Base-by-base conservation (phyloP, 2,113 vertebrate species). In the Lipophrys pholis region DNA sequence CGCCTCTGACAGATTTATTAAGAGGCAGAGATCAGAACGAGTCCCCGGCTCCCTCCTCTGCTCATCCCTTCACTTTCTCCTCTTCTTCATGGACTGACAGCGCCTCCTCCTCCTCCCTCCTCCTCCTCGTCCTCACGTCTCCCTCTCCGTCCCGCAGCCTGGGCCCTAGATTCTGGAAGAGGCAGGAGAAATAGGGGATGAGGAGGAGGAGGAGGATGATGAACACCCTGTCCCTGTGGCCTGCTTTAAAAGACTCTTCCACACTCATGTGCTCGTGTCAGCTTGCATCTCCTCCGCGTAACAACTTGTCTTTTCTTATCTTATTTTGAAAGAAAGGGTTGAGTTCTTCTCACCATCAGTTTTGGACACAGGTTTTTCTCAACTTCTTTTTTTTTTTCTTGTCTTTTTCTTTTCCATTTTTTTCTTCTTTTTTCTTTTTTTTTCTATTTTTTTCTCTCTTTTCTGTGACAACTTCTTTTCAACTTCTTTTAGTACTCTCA, bases 1-100 rank as follows among this genome's bases (percentile, higher is more conserved):
- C 15, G 0, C 21, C 71, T 78, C 68, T 86, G 89, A 89, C 90
- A 89, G 87, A 90, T 91, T 91, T 90, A 89, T 90, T 86, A 90
- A 82, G 84, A 87, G 74, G 73, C 73, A 57, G 57, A 65, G 79
- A 86, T 87, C 81, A 83, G 65, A 87, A 86, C 12, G 40, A 80
- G 77, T 82, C 89, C 86, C 87, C 36, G 69, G 87, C 70, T 86
- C 59, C 72, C 65, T 61, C 74, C 73, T 76, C 73, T 74, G 58
- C 65, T 81, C 82, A 74, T 74, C 70, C 69, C 54, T 30, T 45
- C n/a, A 7, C 72, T 83, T 84, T 84, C 64, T 63, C 70, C 68
- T 66, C 78, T 66, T 67, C 67, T 74, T 72, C 79, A 70, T 82
- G 74, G 12, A 21, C 76, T 89, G 85, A 84, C 84, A 84, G 76